Evolutionary conservation across 2,113 vertebrate species (phyloP).

Genomic region (Sceloporus tristichus): DNA sequence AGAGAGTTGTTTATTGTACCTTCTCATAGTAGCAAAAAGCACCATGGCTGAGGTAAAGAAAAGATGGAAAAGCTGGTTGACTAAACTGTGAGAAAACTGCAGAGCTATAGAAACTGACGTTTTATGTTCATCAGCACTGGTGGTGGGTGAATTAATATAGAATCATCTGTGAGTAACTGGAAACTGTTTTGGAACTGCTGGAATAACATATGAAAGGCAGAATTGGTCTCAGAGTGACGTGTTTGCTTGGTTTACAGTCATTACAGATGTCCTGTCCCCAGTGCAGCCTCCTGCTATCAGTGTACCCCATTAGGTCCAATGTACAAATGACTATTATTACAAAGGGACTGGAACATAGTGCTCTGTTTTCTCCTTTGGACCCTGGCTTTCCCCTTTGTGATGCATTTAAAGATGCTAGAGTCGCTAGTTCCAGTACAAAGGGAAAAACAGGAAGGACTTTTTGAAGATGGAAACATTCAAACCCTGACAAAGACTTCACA

Average conservation of each 20-base stretch:
- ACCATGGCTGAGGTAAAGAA: conserved; percentile 1
- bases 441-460: background rate
- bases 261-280: background rate
- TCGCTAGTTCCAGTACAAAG: background rate
- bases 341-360: background rate
- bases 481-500: background rate
- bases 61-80: conserved; percentile 4
- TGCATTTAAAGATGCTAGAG: background rate
- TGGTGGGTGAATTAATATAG: conserved; percentile 28
- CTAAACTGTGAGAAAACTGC: conserved; percentile 28
- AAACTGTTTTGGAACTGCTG: conserved; percentile 35
- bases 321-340: too few relatives aligned
- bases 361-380: background rate
- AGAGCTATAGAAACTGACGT: conserved; percentile 29
- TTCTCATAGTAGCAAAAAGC: conserved; percentile 25
- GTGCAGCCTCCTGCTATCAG: background rate
- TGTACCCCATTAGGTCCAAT: background rate
- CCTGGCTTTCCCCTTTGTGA: background rate
- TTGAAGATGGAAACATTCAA: background rate
- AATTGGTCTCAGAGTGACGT: background rate
- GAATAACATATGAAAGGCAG: conserved; percentile 21
- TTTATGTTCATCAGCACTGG: conserved; percentile 15
- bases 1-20: conserved; percentile 32
- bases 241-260: background rate
- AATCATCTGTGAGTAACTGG: conserved; percentile 28